Evolutionary conservation across 1,140 invertebrate species (phyloP), one percentile per base, ranked within the genome.

Genomic region (Pteromalus puparum): DNA sequence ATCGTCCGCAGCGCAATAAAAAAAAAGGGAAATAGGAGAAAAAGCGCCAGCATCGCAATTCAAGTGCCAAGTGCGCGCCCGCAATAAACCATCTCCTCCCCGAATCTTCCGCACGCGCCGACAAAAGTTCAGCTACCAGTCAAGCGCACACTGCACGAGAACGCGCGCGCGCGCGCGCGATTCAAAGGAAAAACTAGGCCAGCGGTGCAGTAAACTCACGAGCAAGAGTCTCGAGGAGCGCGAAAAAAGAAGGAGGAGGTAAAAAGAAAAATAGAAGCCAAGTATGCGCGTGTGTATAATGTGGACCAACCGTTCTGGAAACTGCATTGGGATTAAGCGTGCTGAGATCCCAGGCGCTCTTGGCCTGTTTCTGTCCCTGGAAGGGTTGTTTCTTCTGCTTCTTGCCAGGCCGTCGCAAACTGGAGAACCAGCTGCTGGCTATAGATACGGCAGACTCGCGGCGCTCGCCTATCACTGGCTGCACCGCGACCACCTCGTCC

Each of bases 351-450:
- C 94, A 95, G 48, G 94, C 94, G 82, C 95, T 95, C 88, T 95
- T 94, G 21, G 95, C 94, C 91, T 94, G 90, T 24, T 85, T 84
- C 53, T 86, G 82, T 77, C 92, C 91, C 80, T 92, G 91, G 76
- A 88, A 87, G 15, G 53, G 21, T 53, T 86, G 89, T 74, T 92
- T 94, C 86, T 93, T 93, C 81, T 90, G 93, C 87, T 94, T 95
- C 74, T 93, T 94, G 24, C 90, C 89, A 85, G 94, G 93, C 48
- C 96, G 94, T 75, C 96, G 94, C 87, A 97, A 89, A 79, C 96
- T 97, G 79, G 95, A 96, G 91, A 97, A 97, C 96, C 96, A 97
- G 88, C 95, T 95, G 82, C 94, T 94, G 67, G 96, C 95, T 87
- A 95, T 90, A 91, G 94, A 88, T 92, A 94, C 89, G 91, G 94